Conservation (phyloP, 2,113 vertebrate genomes). For the Rhinoptilus africanus region DNA sequence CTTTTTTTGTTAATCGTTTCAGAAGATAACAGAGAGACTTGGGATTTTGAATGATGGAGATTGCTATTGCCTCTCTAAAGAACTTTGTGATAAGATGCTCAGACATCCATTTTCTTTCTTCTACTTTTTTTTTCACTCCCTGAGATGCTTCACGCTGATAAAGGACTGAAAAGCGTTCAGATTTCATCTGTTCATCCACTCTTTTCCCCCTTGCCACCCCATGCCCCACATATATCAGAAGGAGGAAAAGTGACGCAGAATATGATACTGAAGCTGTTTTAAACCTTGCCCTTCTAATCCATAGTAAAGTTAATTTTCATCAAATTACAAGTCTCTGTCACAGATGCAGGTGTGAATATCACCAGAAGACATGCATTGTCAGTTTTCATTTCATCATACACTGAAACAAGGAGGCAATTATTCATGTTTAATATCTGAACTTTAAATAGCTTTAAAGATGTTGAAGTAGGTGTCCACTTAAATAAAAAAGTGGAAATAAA, state of each 20-base stretch:
- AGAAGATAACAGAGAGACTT: not conserved
- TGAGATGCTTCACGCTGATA: not conserved
- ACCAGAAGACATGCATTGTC: constrained; percentile 36
- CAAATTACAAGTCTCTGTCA: constrained; percentile 10
- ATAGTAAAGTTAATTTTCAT: constrained; percentile 40
- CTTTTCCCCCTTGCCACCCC: not conserved
- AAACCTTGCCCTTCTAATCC: constrained; percentile 1
- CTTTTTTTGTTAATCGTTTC: not conserved
- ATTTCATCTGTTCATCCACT: not conserved
- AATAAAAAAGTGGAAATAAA: constrained; percentile 40
- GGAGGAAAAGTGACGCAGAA: not conserved
- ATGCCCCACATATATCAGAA: not conserved
- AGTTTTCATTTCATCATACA: constrained; percentile 41
- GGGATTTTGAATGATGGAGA: not conserved
- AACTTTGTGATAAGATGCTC: not conserved
- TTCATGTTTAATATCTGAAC: constrained; percentile 34
- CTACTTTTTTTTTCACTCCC: not conserved
- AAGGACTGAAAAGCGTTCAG: not conserved
- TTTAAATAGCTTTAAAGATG: constrained; percentile 47
- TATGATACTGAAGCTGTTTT: not conserved
- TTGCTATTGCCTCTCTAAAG: not conserved
- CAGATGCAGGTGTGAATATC: constrained; percentile 37
- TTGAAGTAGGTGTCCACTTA: constrained; percentile 33
- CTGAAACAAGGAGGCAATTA: constrained; percentile 44
- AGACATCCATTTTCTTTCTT: not conserved